phyloP scores from a whole-genome alignment of 2,113 vertebrate genomes.

The Zootoca vivipara region DNA sequence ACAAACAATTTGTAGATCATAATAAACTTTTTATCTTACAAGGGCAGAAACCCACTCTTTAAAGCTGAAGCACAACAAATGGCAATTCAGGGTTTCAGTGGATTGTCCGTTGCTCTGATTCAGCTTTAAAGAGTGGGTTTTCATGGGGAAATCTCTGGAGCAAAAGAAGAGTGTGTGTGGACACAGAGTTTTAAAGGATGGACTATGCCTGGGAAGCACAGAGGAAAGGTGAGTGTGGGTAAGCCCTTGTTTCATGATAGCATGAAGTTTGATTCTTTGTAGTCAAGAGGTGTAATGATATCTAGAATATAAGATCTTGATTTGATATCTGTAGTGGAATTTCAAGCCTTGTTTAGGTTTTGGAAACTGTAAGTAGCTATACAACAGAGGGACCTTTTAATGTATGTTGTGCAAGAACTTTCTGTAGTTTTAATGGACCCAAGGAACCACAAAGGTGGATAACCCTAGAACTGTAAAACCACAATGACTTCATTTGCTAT shows the following conservation, averaged over 20 bases:
- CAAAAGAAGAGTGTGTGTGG: too few relatives aligned
- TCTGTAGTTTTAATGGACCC: accelerated
- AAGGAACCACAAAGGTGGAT: neutral
- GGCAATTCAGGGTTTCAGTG: too few relatives aligned
- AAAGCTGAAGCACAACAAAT: too few relatives aligned
- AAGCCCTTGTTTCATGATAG: neutral
- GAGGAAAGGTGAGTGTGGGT: too few relatives aligned
- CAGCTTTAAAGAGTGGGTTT: too few relatives aligned
- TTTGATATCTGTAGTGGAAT: neutral
- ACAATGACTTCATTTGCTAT: neutral
- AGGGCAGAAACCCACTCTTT: too few relatives aligned
- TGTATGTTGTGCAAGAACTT: neutral
- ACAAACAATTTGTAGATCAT: neutral
- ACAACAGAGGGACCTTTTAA: neutral
- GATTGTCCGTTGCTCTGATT: too few relatives aligned
- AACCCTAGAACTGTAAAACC: neutral
- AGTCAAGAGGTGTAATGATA: neutral
- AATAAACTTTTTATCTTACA: neutral
- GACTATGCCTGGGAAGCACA: too few relatives aligned
- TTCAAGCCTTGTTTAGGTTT: neutral
- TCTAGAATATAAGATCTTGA: neutral
- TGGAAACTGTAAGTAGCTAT: neutral
- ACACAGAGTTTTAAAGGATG: too few relatives aligned
- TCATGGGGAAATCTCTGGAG: too few relatives aligned
- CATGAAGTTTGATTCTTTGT: neutral